Evolutionary conservation across 2,113 vertebrate species (phyloP), one percentile per base, ranked within the genome.

Genomic region (Ascaphus truei): DNA sequence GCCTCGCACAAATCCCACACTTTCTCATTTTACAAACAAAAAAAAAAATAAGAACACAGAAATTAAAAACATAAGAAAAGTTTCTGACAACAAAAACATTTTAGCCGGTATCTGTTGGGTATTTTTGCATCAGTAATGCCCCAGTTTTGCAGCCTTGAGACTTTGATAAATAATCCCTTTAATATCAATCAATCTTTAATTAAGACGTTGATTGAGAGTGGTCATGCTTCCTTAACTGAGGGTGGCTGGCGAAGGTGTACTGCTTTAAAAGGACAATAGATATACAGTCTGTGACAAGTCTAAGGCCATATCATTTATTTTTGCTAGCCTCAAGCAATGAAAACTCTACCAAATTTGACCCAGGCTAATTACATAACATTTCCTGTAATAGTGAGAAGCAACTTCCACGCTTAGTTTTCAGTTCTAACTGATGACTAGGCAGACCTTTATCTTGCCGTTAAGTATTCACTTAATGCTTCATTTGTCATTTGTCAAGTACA

Each of bases 331-430:
- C 68, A 67, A 82, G 78, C 71, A 64, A 75, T 68, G 68, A 52
- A 74, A 76, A 80, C 53, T 37, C 41, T 62, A 20, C 66, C 31
- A 72, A 63, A 73, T 76, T 73, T 82, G 79, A 80, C 77, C 72
- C 69, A 75, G 53, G 59, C 75, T 86, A 79, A 79, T 75, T 83
- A 48, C 72, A 48, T 64, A 75, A 52, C 67, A 73, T 74, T 83
- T 82, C 77, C 76, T 80, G 72, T 30, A 68, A 75, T 41, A 48
- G 66, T 33, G 16, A 73, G 64, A 61, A 79, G 58, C 23, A 56
- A 45, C 71, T 71, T 81, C 78, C 74, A 80, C 73, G 34, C 56
- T 68, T 61, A 64, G 13, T 36, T 73, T 37, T 41, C 51, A 48
- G 10, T 57, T 73, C 68, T 50, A 25, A 27, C 60, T 81, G 74